Evolutionary conservation across 2,797 vertebrate species (phyloP).

Genomic region (Gallinago stenura): DNA sequence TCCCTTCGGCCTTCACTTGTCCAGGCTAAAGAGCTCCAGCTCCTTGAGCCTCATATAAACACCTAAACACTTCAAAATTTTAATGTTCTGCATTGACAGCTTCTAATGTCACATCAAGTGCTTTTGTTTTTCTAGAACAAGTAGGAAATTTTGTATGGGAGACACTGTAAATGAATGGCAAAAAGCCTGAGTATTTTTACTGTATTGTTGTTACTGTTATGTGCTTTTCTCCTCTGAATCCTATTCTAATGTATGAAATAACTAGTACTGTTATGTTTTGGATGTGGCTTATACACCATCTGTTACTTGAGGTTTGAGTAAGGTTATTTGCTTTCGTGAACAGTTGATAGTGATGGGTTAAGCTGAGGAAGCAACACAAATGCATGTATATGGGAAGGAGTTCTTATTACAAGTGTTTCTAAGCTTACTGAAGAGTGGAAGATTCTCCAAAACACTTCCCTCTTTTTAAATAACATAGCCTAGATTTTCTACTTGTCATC

Average conservation of each 20-base stretch:
- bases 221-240: background rate
- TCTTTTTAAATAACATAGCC: fast-evolving
- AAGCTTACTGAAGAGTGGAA: background rate
- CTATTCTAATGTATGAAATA: background rate
- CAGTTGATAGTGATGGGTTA: background rate
- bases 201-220: background rate
- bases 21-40: no score
- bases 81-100: background rate
- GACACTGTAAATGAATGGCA: background rate
- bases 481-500: background rate
- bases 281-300: fast-evolving
- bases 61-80: background rate
- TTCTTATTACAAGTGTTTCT: background rate
- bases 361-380: background rate
- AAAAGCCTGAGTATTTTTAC: background rate
- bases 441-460: background rate
- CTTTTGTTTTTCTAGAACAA: background rate
- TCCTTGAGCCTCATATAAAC: background rate
- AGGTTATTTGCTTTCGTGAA: background rate
- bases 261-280: background rate
- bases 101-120: background rate
- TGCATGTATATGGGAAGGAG: background rate
- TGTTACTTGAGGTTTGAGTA: background rate
- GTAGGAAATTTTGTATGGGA: background rate
- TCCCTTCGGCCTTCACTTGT: no score